phyloP scores from a whole-genome alignment of 2,888 invertebrate species.

The Thecocarcelia acutangulata region DNA sequence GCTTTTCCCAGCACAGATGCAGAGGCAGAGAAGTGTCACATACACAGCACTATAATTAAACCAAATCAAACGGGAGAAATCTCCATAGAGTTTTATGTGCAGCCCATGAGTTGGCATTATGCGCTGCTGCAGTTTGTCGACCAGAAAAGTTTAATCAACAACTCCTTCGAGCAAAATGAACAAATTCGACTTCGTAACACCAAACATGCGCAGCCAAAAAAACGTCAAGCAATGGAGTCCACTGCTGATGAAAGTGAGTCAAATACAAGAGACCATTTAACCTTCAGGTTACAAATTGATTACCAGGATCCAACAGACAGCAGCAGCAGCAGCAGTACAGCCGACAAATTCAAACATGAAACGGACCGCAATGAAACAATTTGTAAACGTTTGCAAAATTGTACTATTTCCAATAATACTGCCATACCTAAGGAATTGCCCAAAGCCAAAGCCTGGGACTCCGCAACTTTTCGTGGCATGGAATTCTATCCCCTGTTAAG shows the following conservation, averaged over 20 bases:
- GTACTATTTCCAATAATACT: constrained; percentile 9
- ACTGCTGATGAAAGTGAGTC: too few relatives aligned
- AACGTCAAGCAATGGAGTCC: constrained; percentile 4
- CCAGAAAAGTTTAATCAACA: constrained; percentile 48
- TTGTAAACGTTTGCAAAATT: background rate
- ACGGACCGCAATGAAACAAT: background rate
- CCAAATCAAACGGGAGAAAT: constrained; percentile 81
- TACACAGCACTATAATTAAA: constrained; percentile 82
- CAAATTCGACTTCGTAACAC: constrained; percentile 48
- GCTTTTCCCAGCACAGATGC: constrained; percentile 81
- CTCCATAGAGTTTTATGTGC: constrained; percentile 83
- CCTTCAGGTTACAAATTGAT: constrained; percentile 76
- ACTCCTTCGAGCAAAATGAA: constrained; percentile 16
- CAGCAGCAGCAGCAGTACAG: too few relatives aligned
- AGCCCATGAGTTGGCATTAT: constrained; percentile 85
- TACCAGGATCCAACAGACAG: constrained; percentile 70
- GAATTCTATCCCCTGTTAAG: constrained; percentile 81
- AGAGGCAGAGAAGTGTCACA: constrained; percentile 69
- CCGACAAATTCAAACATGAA: background rate
- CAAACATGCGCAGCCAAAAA: constrained; percentile 54
- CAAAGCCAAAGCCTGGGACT: constrained; percentile 72
- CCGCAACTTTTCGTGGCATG: constrained; percentile 75
- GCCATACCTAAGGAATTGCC: background rate
- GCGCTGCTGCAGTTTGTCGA: constrained; percentile 80
- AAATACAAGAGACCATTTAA: constrained; percentile 71